Evolutionary conservation across 2,113 vertebrate species (phyloP).

Genomic region (Eulemur rufifrons): DNA sequence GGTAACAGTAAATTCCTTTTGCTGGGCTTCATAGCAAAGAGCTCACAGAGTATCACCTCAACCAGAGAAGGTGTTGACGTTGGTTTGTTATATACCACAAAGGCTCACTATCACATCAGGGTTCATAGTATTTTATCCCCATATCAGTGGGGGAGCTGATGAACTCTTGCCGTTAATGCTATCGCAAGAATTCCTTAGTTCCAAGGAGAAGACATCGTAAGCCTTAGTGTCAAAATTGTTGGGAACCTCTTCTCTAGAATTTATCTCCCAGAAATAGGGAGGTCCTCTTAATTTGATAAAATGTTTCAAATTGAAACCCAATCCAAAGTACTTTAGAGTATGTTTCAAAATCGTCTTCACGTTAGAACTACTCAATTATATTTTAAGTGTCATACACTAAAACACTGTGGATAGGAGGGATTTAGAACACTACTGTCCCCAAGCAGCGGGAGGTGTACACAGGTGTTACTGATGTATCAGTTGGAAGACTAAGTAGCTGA

Average conservation of each 20-base stretch:
- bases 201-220: background rate
- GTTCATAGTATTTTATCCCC: background rate
- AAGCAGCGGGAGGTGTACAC: background rate
- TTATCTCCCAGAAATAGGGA: background rate
- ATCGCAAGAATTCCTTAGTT: background rate
- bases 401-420: background rate
- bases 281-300: background rate
- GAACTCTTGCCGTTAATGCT: background rate
- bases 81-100: background rate
- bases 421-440: background rate
- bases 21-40: background rate
- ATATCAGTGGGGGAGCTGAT: background rate
- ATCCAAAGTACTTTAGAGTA: background rate
- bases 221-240: background rate
- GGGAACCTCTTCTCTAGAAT: background rate
- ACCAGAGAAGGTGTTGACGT: background rate
- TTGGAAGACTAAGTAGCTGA: constrained; percentile 2
- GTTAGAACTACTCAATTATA: background rate
- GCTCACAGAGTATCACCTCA: background rate
- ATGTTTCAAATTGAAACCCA: background rate
- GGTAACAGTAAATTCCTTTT: background rate
- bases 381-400: background rate
- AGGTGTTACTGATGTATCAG: constrained; percentile 26
- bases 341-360: background rate
- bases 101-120: background rate